Evolutionary conservation across 2,797 vertebrate genomes (phyloP), one percentile per base, ranked within the genome.

Genomic region (Syngnathus rostellatus): DNA sequence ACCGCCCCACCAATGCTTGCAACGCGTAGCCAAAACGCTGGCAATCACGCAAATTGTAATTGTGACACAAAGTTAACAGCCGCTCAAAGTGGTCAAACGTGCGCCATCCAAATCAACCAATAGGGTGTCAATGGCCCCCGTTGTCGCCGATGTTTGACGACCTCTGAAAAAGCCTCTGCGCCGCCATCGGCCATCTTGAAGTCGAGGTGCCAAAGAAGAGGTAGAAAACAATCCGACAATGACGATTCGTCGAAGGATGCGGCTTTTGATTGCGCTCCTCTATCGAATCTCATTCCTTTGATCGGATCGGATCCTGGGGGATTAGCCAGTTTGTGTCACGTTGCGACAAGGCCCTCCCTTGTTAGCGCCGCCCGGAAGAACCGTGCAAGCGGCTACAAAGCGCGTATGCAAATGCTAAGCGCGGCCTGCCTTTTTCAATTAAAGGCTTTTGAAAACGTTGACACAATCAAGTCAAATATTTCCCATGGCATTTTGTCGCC

Each of bases 61-160:
- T 8, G 60, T 62, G 60, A 45, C 23, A 21, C 19, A 14, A 12
- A 41, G 19, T 41, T 9, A 23, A 61, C 10, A 14, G 9, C 59
- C 11, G 12, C 31, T 23, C 10, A 31, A 31, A 31, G 31, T 31
- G 31, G 31, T 31, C 31, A 31, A 31, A 31, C 31, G 31, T 2
- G 31, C 25, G 25, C 25, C 25, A 25, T 25, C 25, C 25, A 25
- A 75, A 68, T 66, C 57, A 76, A 77, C 69, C 73, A 37, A 63
- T 37, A 37, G 9, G 62, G 72, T 75, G 78, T 53, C 76, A 85
- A 87, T 80, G 85, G 82, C 85, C 86, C 74, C 78, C 81, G 58
- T 14, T 10, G n/a, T n/a, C 58, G 10, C 17, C 8, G 17, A 31
- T 3, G 25, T 31, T 31, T 3, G 31, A 31, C 31, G 31, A 31